Base-by-base conservation (phyloP, 1,140 invertebrate genomes). In the Cydia strobilella region DNA sequence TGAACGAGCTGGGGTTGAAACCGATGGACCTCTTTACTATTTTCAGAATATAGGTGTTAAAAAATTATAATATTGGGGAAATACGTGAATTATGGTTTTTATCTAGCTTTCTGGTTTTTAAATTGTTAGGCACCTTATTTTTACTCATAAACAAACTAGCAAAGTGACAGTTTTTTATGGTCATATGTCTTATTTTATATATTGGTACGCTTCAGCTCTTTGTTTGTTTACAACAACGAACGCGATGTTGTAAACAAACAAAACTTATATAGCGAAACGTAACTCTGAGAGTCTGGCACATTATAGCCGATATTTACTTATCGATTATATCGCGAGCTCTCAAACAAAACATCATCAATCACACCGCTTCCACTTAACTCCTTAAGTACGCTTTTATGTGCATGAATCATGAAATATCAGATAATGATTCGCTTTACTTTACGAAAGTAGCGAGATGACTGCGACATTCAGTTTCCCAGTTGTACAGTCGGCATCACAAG, bases 361-460 rank as follows among this genome's bases (percentile, higher is more conserved):
- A 59, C 20, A 59, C 6, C 18, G 51, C 7, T 48, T 48, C 6
- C 42, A 45, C 42, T 45, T 39, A 39, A 39, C 45, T 51, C n/a
- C 54, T 59, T 59, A 59, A 59, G 18, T 59, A 23, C 54, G 54
- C 54, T 59, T 59, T 59, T 59, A 59, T 59, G 54, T 59, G 51
- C 51, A 59, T 59, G 54, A 59, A 45, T 45, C 42, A 4, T 15
- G 42, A 59, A 59, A 59, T 59, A 23, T 59, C 20, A 23, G 20
- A 59, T n/a, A 12, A 20, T 20, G 9, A 59, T 59, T 18, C n/a
- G 51, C 51, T 59, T 59, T 59, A 23, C 54, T 59, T 59, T 23
- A 23, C 12, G 54, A 59, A 59, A 59, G 15, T 20, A 23, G 9
- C 9, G n/a, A 59, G 20, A 23, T 23, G 54, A 59, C 18, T 20